Percentiles rank a stretch among this genome's conserved stretches.
Conservation (phyloP, 2,888 invertebrate genomes). For the Amphipyra tragopoginis region DNA sequence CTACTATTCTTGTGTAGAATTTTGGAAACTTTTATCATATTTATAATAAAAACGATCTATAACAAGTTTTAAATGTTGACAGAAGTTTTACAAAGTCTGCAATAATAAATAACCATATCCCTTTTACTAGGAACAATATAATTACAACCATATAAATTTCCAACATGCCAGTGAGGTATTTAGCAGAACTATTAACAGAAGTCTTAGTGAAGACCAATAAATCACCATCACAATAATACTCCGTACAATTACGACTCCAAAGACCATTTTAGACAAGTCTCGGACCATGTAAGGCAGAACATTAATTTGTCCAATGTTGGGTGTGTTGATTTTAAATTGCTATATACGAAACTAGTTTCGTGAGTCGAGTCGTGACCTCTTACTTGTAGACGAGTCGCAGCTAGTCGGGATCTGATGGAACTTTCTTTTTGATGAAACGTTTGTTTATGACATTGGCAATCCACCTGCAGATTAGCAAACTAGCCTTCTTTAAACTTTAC, state of each 20-base stretch:
- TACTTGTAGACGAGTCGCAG: constrained; percentile 67
- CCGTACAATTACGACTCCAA: constrained; percentile 50
- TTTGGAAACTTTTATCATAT: not conserved
- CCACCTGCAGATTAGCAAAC: constrained; percentile 33
- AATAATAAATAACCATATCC: no score
- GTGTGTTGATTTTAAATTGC: constrained; percentile 66
- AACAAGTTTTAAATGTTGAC: no score
- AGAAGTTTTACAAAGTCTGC: no score
- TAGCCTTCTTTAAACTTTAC: not conserved
- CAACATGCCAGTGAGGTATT: constrained; percentile 20
- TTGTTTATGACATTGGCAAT: constrained; percentile 38
- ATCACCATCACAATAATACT: constrained; percentile 39
- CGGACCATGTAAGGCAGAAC: constrained; percentile 46
- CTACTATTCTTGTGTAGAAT: constrained; percentile 2
- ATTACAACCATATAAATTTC: constrained; percentile 16
- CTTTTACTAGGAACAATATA: not conserved
- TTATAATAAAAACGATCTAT: no score
- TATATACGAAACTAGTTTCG: constrained; percentile 70
- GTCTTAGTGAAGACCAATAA: constrained; percentile 30
- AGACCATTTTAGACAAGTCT: constrained; percentile 56
- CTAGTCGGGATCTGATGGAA: constrained; percentile 63
- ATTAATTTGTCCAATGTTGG: constrained; percentile 65
- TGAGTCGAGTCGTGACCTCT: constrained; percentile 69
- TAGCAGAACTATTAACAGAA: constrained; percentile 37
- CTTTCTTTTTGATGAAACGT: constrained; percentile 69